phyloP scores from a whole-genome alignment of 2,113 vertebrate species.

The Lasiurus borealis region DNA sequence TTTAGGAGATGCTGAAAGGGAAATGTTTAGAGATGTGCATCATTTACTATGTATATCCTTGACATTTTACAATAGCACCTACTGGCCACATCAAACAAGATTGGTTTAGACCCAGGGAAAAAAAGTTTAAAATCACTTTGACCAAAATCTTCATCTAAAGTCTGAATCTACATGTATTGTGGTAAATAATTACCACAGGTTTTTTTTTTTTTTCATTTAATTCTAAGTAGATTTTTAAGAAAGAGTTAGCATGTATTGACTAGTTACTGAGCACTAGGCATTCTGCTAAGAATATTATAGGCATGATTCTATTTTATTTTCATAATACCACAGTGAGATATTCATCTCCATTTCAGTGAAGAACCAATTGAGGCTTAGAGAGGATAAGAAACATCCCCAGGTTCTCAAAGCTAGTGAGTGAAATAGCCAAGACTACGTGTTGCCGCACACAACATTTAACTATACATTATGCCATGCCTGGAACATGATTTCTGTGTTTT shows the following conservation, averaged over 20 bases:
- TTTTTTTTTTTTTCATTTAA: not conserved
- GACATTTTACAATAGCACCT: not conserved
- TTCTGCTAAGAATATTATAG: not conserved
- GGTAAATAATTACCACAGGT: not conserved
- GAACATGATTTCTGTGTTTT: not conserved
- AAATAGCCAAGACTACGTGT: accelerated
- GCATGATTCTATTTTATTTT: not conserved
- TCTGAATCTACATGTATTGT: not conserved
- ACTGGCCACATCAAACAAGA: not conserved
- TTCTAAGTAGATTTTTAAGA: slow-evolving; percentile 25
- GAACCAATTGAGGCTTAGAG: not conserved
- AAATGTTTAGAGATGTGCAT: not conserved
- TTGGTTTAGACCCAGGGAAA: not conserved
- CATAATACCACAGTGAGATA: not conserved
- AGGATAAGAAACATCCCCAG: not conserved
- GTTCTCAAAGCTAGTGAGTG: not conserved
- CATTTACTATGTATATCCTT: not conserved
- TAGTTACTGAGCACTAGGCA: not conserved
- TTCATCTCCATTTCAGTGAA: not conserved
- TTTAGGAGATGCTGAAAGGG: slow-evolving; percentile 57
- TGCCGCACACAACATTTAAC: not conserved
- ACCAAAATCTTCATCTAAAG: not conserved
- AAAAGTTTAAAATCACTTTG: not conserved
- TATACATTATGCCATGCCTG: accelerated
- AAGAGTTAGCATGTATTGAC: not conserved